Base-by-base conservation (phyloP, 2,113 vertebrate species). In the Oceanodroma tethys region DNA sequence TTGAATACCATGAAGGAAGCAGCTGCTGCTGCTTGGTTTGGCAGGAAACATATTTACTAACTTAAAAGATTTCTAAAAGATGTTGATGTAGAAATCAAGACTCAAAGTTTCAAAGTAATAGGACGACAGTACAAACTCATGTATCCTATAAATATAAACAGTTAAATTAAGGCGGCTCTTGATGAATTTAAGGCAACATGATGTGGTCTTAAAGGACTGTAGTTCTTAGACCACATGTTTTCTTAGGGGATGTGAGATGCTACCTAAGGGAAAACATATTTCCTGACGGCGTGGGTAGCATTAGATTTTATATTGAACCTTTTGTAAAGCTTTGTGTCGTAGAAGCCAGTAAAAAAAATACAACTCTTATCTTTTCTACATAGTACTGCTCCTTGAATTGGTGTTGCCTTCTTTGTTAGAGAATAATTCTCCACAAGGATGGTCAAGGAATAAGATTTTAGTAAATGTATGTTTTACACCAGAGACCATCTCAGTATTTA, bases 251-350 rank as follows among this genome's bases (percentile, higher is more conserved):
- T 88, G 23, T 48, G 29, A 91, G 90, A 92, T 81, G 38, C 55
- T 92, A 50, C 82, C 72, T 81, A 71, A 74, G 86, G 82, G 79
- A 96, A 90, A 96, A 93, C 11, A 8, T 62, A 92, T 88, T 94
- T 96, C 92, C 92, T 95, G 86, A 86, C 8, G 20, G 86, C 11
- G 43, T 95, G 94, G 88, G 92, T 95, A 92, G 88, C 50, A 42
- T 45, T 74, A 45, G 10, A 43, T 72, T 91, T 94, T 87, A 75
- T 53, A 84, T 6, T 58, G 50, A 85, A 73, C 7, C 36, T 80
- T 93, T 90, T 75, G 36, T 80, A 53, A 75, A 91, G 30, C 34
- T 87, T 43, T 94, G 38, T 86, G 38, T 34, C 3, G 2, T 29
- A 87, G 36, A 94, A 53, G 48, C 25, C 53, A 87, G 65, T 40